These are phyloP conservation scores for Dicycla oo DNA, from an alignment of 2,888 invertebrate species.

Conservation along the genomic window DNA sequence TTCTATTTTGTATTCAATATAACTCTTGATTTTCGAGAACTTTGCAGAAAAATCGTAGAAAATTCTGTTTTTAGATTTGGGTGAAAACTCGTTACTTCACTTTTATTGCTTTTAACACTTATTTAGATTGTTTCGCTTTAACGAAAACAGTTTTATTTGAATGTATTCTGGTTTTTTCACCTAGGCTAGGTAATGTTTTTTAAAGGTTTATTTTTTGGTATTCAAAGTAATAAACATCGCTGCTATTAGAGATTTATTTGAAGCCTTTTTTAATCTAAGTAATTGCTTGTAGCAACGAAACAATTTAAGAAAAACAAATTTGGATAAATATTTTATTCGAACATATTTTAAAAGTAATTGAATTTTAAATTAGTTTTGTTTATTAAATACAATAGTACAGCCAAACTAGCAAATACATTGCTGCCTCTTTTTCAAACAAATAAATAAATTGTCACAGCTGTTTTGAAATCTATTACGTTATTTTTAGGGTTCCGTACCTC, in stretches of 20 bases:
- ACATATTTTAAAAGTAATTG: neutral
- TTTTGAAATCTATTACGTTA: neutral
- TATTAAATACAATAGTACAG: neutral
- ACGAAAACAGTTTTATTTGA: slow-evolving; percentile 30
- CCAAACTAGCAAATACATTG: neutral
- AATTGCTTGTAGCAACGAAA: neutral
- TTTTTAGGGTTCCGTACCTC: no score
- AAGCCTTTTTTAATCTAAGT: neutral
- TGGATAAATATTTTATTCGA: neutral
- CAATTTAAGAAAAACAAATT: neutral
- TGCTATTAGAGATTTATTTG: neutral
- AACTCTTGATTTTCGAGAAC: neutral
- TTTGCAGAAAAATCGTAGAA: neutral
- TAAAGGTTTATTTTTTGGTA: neutral
- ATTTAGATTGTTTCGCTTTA: slow-evolving; percentile 34
- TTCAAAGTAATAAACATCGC: neutral
- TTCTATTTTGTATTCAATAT: slow-evolving; percentile 3
- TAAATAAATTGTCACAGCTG: neutral
- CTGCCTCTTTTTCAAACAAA: neutral
- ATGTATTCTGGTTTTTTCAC: slow-evolving; percentile 25
- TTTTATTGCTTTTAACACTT: slow-evolving; percentile 31
- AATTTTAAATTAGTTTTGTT: neutral
- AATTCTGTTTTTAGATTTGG: slow-evolving; percentile 9
- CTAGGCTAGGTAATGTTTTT: neutral
- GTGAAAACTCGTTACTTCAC: slow-evolving; percentile 24